Percentiles rank a stretch among this genome's conserved stretches.
phyloP scores from a whole-genome alignment of 2,113 vertebrate genomes.

The Zosterops borbonicus region DNA sequence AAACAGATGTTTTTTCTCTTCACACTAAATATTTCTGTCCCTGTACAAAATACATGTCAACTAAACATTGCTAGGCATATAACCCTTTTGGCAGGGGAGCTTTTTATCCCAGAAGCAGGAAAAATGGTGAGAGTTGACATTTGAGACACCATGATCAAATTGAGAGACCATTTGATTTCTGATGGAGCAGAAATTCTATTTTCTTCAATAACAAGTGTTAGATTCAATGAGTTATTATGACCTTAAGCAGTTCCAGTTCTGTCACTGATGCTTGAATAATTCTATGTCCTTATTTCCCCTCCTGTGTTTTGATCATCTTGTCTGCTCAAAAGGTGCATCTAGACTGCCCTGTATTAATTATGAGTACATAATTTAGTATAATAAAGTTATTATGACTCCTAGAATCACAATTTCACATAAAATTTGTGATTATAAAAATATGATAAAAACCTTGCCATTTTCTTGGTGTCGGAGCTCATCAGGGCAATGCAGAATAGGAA shows the following conservation, averaged over 20 bases:
- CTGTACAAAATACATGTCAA: neutral
- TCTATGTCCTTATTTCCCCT: neutral
- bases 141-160: slow-evolving; percentile 9
- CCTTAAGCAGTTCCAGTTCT: slow-evolving; percentile 8
- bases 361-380: neutral
- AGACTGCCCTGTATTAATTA: neutral
- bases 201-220: slow-evolving; percentile 22
- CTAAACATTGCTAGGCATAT: neutral
- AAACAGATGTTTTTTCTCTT: neutral
- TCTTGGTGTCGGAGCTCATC: neutral
- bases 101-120: neutral
- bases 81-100: neutral
- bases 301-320: neutral
- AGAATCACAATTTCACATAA: neutral
- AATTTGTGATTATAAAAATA: neutral
- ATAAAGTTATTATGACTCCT: neutral
- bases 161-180: slow-evolving; percentile 34
- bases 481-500: neutral
- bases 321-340: neutral
- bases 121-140: neutral
- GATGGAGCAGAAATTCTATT: slow-evolving; percentile 40
- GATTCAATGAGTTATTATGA: slow-evolving; percentile 1
- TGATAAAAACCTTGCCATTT: neutral
- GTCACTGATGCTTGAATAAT: slow-evolving; percentile 6
- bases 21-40: neutral